Base-by-base conservation (phyloP, 2,113 vertebrate species). In the Trogon surrucura region DNA sequence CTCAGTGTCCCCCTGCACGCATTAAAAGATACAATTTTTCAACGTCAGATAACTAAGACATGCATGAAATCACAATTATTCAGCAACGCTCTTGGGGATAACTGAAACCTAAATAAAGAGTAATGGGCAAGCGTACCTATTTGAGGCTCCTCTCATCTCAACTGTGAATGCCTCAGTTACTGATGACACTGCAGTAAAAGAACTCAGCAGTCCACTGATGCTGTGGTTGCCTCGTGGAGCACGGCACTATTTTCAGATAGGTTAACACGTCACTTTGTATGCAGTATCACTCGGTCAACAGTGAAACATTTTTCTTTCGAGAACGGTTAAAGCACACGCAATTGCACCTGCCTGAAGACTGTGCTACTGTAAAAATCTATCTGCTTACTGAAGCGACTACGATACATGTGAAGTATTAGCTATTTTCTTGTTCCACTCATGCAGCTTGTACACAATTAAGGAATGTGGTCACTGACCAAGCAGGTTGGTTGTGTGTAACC, bases 131-230 rank as follows among this genome's bases (percentile, higher is more conserved):
- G 84, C 91, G 69, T 66, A 96, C 89, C 94, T 96, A 75, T 44
- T 92, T n/a, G 54, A 94, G 89, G 78, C 48, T 95, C 94, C 94
- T 96, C 67, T 94, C 93, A 73, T 80, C 62, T 89, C 81, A 96
- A 10, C 30, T 89, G 72, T 60, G 86, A 79, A 89, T 65, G 84
- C 66, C 91, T 83, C 89, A 94, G 93, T 56, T 61, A 92, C 16
- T 79, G 93, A 45, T 80, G 87, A 65, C 78, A 82, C 53, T 87
- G 93, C 65, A 80, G 93, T 64, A 57, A 79, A 81, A 92, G 80
- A 70, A 45, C 89, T 38, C 93, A 95, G 94, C 70, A 85, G 89
- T 9, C 19, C 7, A 70, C 71, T 83, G 89, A 41, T 80, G 94
- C 48, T 20, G 70, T 17, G 36, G 84, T 36, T 80, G 93, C 71